Evolutionary conservation across 2,797 vertebrate genomes (phyloP), one percentile per base, ranked within the genome.

Genomic region (Takifugu rubripes): DNA sequence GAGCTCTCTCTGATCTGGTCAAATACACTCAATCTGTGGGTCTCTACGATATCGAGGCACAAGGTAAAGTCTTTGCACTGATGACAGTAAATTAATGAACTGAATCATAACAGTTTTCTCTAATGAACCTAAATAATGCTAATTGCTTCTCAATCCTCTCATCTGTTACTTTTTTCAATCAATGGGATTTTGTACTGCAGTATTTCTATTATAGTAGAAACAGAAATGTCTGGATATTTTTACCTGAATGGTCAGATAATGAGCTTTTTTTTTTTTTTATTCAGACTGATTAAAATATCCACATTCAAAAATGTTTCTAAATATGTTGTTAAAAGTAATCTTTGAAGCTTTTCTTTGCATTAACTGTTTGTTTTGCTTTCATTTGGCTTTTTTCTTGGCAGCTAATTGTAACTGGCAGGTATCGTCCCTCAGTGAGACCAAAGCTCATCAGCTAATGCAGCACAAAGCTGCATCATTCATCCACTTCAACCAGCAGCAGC

Each of bases 21-120:
- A 97, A 97, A 66, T 99, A 99, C 83, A 99, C 95, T 0, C 90
- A 94, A 55, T 99, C 97, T 12, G 97, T 99, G 56, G 97, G 95
- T 60, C 87, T 88, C 47, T 93, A 94, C 1, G 97, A 99, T 14
- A 90, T 98, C 5, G 94, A 97, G 59, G 78, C 88, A 3, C 95
- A 97, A 92, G 90, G 95, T 96, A 56, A 74, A 77, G 25, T 2
- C 12, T 43, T 43, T 15, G n/a, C 42, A 16, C 42, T 43, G 5
- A 5, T 43, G 42, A 43, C 42, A 16, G 9, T 33, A 11, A 33
- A 33, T 10, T 9, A 10, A 9, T 29, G 4, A 8, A 3, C 11
- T 9, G 2, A 33, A 8, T 33, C 11, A 8, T 33, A 9, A 33
- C 10, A 11, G 8, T 33, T 1, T 33, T 33, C 10, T 33, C 8